Base-by-base conservation (phyloP, 2,797 vertebrate species). In the Acridotheres tristis region DNA sequence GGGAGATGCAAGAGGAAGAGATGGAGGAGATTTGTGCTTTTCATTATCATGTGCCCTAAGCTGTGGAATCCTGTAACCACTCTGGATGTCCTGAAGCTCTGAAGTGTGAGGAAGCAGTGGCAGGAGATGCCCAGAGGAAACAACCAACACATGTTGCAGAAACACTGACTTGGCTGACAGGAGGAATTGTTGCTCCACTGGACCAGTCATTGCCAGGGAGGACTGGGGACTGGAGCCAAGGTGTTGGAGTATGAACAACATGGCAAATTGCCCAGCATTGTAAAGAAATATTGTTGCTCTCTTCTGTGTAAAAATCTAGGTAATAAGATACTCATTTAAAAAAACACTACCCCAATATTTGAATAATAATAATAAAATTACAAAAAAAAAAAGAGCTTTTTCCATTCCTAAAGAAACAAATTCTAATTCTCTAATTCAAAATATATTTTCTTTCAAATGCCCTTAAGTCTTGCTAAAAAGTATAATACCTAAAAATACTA, bases 271-370 rank as follows among this genome's bases (percentile, higher is more conserved):
- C 57, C 65, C 57, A 67, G 59, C 32, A 40, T 15, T 66, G 22
- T 48, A 48, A 57, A n/a, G 32, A 85, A 74, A 68, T 68, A 34
- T 5, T 59, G 36, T 55, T 89, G 16, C 18, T 87, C 5, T 61
- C 42, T 79, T 87, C 45, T 34, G 48, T 22, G 47, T 50, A 50
- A 86, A 74, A 71, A 74, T 10, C 13, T 34, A 73, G 40, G 25
- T 20, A 62, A 61, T 57, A 69, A 85, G 11, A 9, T 58, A 40
- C 17, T 74, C 1, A 34, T 80, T 20, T 6, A 45, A 65, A 77
- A 68, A 48, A 42, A 9, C 0, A 4, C 18, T 40, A 3, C 5
- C 7, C 11, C 0, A 4, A 22, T 34, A 51, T 23, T n/a, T 51
- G 16, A 84, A 63, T 51, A 47, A 6, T 21, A 62, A 30, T 47